Evolutionary conservation across 2,797 vertebrate species (phyloP).

Genomic region (Bradypodion ventrale): DNA sequence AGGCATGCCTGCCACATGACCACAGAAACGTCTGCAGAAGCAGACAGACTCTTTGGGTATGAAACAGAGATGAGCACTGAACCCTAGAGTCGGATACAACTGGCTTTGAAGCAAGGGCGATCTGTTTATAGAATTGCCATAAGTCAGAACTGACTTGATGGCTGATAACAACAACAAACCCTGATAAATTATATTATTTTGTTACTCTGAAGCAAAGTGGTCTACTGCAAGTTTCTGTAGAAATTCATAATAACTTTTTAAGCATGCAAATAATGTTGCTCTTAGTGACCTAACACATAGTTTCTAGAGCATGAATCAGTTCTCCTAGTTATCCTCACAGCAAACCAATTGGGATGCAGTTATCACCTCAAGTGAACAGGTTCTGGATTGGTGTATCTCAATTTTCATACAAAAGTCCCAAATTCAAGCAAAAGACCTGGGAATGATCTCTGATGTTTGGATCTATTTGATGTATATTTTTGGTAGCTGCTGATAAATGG

Average conservation of each 20-base stretch:
- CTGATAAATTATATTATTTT: too few species aligned
- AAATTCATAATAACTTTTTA: slow-evolving; percentile 21
- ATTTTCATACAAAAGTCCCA: not conserved
- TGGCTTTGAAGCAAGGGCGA: too few species aligned
- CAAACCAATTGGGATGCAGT: slow-evolving; percentile 28
- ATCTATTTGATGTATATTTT: not conserved
- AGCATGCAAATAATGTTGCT: slow-evolving; percentile 30
- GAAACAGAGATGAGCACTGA: too few species aligned
- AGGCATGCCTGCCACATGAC: too few species aligned
- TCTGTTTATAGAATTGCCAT: too few species aligned
- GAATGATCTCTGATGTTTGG: not conserved
- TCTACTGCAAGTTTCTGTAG: too few species aligned
- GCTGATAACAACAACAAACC: too few species aligned
- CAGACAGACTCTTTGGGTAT: too few species aligned
- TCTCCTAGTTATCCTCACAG: not conserved
- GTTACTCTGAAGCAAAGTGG: too few species aligned
- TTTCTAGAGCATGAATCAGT: slow-evolving; percentile 6
- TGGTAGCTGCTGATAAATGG: not conserved
- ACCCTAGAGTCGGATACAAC: too few species aligned
- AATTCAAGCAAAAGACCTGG: not conserved
- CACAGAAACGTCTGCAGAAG: too few species aligned
- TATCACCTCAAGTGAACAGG: not conserved
- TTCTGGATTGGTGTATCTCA: slow-evolving; percentile 13
- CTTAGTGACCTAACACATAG: slow-evolving; percentile 37
- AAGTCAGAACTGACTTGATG: too few species aligned